Evolutionary conservation across 92 coral and sea anemone species (phyloP).

Genomic region (Porites divaricata): DNA sequence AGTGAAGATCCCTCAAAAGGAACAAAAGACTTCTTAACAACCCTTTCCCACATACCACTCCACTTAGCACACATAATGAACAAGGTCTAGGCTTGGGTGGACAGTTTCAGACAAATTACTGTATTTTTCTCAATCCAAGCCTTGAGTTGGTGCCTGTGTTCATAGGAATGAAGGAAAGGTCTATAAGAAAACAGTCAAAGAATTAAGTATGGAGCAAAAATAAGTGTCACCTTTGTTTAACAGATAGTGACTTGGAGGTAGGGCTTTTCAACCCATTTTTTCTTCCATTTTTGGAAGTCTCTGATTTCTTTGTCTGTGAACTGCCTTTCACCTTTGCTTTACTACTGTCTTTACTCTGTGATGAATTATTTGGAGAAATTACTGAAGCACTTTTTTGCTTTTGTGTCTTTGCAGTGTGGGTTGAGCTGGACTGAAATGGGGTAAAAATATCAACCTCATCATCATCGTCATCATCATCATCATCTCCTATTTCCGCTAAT

Average conservation of each 20-base stretch:
- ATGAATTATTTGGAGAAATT: slow-evolving; percentile 32
- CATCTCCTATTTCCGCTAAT: slow-evolving; percentile 83
- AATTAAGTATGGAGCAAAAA: not conserved
- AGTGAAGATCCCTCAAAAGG: too few relatives aligned
- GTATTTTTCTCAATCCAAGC: too few relatives aligned
- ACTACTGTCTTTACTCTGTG: slow-evolving; percentile 49
- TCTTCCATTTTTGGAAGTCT: slow-evolving; percentile 30
- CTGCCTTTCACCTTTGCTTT: slow-evolving; percentile 21
- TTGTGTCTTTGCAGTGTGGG: slow-evolving; percentile 15
- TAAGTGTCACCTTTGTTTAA: slow-evolving; percentile 42
- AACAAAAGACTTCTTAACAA: too few relatives aligned
- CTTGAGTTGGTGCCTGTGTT: too few relatives aligned
- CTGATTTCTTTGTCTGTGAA: slow-evolving; percentile 32
- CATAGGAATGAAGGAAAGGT: too few relatives aligned
- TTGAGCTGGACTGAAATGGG: slow-evolving; percentile 71
- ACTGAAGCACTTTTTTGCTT: slow-evolving; percentile 9
- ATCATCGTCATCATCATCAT: slow-evolving; percentile 82
- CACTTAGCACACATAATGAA: not conserved
- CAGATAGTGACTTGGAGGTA: slow-evolving; percentile 10
- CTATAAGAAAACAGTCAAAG: not conserved
- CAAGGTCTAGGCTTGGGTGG: not conserved
- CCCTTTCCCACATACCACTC: too few relatives aligned
- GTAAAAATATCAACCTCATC: slow-evolving; percentile 76
- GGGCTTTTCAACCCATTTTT: slow-evolving; percentile 65
- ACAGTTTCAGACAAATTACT: too few relatives aligned